These are phyloP conservation scores for Leuctra nigra DNA, from an alignment of 2,888 invertebrate genomes.

Conservation along the genomic window DNA sequence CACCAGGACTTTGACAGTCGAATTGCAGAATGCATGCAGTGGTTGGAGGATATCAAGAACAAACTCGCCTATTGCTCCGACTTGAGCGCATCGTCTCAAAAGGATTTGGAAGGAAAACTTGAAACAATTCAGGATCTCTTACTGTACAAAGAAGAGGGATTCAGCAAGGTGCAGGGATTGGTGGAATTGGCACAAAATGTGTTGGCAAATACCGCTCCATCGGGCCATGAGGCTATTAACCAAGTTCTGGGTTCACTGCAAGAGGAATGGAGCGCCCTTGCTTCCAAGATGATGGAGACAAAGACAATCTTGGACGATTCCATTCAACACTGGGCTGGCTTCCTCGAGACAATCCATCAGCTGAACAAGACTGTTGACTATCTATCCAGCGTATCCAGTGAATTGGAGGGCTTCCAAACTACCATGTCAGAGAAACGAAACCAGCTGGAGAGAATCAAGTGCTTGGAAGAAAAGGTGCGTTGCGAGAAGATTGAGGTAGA, in stretches of 20 bases:
- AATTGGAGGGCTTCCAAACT: slow-evolving; percentile 66
- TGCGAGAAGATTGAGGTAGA: slow-evolving; percentile 89
- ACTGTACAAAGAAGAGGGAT: slow-evolving; percentile 89
- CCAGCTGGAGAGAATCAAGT: slow-evolving; percentile 78
- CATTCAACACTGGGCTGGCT: slow-evolving; percentile 85
- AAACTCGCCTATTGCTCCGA: slow-evolving; percentile 86
- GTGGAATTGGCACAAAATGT: slow-evolving; percentile 90
- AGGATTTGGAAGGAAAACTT: slow-evolving; percentile 78
- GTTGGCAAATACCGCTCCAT: slow-evolving; percentile 81
- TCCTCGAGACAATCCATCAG: slow-evolving; percentile 80
- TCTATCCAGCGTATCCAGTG: slow-evolving; percentile 65
- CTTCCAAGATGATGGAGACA: slow-evolving; percentile 84
- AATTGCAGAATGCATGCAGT: slow-evolving; percentile 69
- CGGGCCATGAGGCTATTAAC: slow-evolving; percentile 82
- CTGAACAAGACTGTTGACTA: slow-evolving; percentile 75
- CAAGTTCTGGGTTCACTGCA: slow-evolving; percentile 74
- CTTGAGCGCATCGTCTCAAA: slow-evolving; percentile 70
- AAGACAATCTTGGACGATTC: slow-evolving; percentile 82
- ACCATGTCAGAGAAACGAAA: slow-evolving; percentile 80
- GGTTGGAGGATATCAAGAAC: slow-evolving; percentile 75
- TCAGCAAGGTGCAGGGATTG: slow-evolving; percentile 75
- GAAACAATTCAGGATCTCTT: slow-evolving; percentile 79
- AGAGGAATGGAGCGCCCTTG: slow-evolving; percentile 82
- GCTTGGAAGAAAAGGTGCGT: slow-evolving; percentile 78
- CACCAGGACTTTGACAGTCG: slow-evolving; percentile 84